Base-by-base conservation (phyloP, 2,888 invertebrate genomes). In the Stenchaetothrips biformis region DNA sequence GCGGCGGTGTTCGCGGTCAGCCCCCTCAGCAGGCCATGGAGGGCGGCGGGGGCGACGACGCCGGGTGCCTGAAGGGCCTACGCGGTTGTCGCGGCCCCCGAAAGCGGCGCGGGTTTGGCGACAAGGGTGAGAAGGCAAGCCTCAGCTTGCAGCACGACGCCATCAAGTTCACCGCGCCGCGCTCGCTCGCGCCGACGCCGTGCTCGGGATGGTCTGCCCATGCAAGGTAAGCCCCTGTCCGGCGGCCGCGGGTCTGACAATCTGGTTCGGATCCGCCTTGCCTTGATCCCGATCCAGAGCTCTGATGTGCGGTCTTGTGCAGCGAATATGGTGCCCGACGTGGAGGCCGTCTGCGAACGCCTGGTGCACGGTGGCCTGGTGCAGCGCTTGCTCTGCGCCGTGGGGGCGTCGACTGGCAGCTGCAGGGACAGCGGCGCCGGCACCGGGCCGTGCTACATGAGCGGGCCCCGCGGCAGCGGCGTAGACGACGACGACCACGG, bases 321-420 rank as follows among this genome's bases (percentile, higher is more conserved):
- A 67, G 67, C 21, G 4, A 21, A 67, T 21, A 9, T 18, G 7
- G 67, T 21, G 21, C 80, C 80, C n/a, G 83, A 88, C 77, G 86
- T 88, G 82, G 91, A 90, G 84, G 88, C 88, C 49, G 88, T 90
- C 0, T 91, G 92, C 1, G 92, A 93, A 85, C 88, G 90, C 81
- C n/a, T n/a, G n/a, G n/a, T n/a, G n/a, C n/a, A n/a, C n/a, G n/a
- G n/a, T n/a, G n/a, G n/a, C n/a, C 86, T 93, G 82, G 90, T 93
- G 18, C 93, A 93, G 86, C 86, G 92, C 81, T 88, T 93, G 81
- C 87, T 93, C 47, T 91, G 91, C 82, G 91, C 91, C n/a, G 92
- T 91, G 0, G 92, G 92, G 0, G 89, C 90, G 87, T 91, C 81
- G 93, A 93, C 84, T 88, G 89, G 0, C 88, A n/a, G n/a, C n/a